Percentiles rank a stretch among this genome's conserved stretches.
phyloP scores from a whole-genome alignment of 2,888 invertebrate species.

The Marronus borbonicus region DNA sequence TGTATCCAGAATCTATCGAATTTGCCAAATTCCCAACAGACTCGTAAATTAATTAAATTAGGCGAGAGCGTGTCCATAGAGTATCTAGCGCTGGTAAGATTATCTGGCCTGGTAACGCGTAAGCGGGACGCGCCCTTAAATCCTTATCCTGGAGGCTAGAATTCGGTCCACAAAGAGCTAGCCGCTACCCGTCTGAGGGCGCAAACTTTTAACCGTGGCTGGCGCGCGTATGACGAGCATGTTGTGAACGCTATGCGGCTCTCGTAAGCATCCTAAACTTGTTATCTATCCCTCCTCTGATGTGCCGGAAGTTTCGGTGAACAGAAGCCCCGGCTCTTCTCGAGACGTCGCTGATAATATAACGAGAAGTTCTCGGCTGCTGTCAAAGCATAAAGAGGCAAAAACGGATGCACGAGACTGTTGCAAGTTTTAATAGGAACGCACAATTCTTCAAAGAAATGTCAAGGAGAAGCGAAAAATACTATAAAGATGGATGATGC shows the following conservation, averaged over 20 bases:
- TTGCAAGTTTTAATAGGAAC: too few relatives aligned
- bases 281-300: conserved; percentile 45
- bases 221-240: conserved; percentile 5
- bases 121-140: conserved; percentile 17
- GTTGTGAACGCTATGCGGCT: conserved; percentile 21
- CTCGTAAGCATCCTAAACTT: conserved; percentile 49
- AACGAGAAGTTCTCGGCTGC: conserved; percentile 6
- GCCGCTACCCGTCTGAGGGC: conserved; percentile 41
- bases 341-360: conserved; percentile 8
- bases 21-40: conserved; percentile 5
- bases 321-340: neutral
- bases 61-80: neutral
- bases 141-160: conserved; percentile 39
- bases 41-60: conserved; percentile 48
- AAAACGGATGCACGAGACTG: too few relatives aligned
- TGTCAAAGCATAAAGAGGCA: neutral
- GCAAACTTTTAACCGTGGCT: conserved; percentile 46
- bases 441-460: too few relatives aligned
- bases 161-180: conserved; percentile 48
- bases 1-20: neutral
- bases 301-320: conserved; percentile 20
- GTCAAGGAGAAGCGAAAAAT: too few relatives aligned
- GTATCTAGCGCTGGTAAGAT: neutral
- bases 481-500: too few relatives aligned
- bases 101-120: neutral